Evolutionary conservation across 2,113 vertebrate genomes (phyloP).

Genomic region (Lucifuga dentata): DNA sequence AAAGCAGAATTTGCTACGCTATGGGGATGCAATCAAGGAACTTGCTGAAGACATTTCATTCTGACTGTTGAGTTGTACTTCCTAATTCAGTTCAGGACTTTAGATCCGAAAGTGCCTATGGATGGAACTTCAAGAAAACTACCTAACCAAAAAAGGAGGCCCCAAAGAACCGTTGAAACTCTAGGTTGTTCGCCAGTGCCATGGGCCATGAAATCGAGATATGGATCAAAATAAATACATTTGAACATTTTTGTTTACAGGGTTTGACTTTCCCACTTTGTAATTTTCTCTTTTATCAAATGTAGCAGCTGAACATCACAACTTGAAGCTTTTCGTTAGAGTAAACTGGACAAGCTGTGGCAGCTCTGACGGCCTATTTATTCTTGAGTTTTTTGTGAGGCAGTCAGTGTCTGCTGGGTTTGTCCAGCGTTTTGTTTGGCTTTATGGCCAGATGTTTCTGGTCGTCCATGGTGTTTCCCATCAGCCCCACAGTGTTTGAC

Average conservation of each 20-base stretch:
- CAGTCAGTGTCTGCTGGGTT: slow-evolving; percentile 9
- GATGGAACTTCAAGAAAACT: too few relatives aligned
- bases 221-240: neutral
- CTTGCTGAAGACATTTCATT: too few relatives aligned
- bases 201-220: neutral
- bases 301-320: neutral
- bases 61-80: too few relatives aligned
- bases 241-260: neutral
- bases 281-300: neutral
- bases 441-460: slow-evolving; percentile 61
- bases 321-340: slow-evolving; percentile 11
- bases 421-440: slow-evolving; percentile 32
- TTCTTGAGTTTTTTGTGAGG: slow-evolving; percentile 26
- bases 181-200: too few relatives aligned
- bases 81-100: too few relatives aligned
- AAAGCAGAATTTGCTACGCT: too few relatives aligned
- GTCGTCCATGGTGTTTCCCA: slow-evolving; percentile 47
- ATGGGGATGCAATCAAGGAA: too few relatives aligned
- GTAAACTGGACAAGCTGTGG: slow-evolving; percentile 59
- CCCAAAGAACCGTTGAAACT: too few relatives aligned
- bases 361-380: slow-evolving; percentile 41
- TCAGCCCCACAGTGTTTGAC: slow-evolving; percentile 19
- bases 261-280: neutral
- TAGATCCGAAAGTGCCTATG: too few relatives aligned
- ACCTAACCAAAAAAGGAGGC: too few relatives aligned